Conservation (phyloP, 35 echinoderm and acorn worm genomes). For the Stichopus chloronotus region DNA sequence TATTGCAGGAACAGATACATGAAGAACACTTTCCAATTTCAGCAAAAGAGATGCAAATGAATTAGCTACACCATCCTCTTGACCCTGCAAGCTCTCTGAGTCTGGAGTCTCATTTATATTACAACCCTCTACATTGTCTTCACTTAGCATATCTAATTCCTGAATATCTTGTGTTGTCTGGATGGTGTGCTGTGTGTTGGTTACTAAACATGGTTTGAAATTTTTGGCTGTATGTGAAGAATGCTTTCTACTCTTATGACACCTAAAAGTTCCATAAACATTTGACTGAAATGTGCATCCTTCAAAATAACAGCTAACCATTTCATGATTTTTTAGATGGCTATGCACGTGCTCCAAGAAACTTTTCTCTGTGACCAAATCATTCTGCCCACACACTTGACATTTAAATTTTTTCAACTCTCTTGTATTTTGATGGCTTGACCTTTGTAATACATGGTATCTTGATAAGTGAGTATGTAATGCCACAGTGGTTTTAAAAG, state of each 20-base stretch:
- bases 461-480: too few relatives aligned
- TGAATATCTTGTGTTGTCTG: slow-evolving; percentile 20
- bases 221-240: slow-evolving; percentile 26
- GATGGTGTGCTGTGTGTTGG: not conserved
- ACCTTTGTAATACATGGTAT: too few relatives aligned
- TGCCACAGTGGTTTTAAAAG: too few relatives aligned
- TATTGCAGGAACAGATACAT: slow-evolving; percentile 57
- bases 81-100: not conserved
- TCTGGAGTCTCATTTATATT: not conserved
- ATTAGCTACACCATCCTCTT: slow-evolving; percentile 34
- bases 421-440: too few relatives aligned
- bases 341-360: too few relatives aligned
- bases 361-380: too few relatives aligned
- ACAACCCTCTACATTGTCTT: not conserved
- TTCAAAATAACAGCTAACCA: slow-evolving; percentile 55
- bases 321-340: slow-evolving; percentile 73
- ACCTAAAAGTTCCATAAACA: slow-evolving; percentile 60
- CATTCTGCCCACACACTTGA: too few relatives aligned
- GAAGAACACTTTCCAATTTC: slow-evolving; percentile 61
- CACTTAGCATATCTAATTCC: not conserved
- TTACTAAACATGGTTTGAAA: slow-evolving; percentile 53
- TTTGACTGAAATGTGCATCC: slow-evolving; percentile 57
- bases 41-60: slow-evolving; percentile 52
- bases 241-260: slow-evolving; percentile 68
- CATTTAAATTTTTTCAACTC: too few relatives aligned